Evolutionary conservation across 2,797 vertebrate species (phyloP), one percentile per base, ranked within the genome.

Genomic region (Luscinia luscinia): DNA sequence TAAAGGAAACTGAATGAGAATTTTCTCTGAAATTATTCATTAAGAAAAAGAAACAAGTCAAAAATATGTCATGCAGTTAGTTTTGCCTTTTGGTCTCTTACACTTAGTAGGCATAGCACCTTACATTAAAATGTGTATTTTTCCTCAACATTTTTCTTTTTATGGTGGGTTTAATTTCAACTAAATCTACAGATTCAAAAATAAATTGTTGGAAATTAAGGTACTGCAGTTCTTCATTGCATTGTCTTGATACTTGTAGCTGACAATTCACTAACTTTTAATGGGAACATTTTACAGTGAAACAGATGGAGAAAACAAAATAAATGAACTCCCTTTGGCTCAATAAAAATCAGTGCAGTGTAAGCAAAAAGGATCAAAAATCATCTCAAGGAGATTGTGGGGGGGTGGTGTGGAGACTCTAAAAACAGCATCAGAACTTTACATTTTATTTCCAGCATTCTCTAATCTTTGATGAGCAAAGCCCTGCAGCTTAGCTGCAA

Each of bases 271-370:
- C 93, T 90, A 94, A 97, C 85, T 96, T 96, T 87, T 95, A 95
- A 96, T 94, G 93, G 95, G 95, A 96, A 94, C 84, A 92, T 94
- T 96, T 96, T 95, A 93, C 91, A 87, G 74, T 19, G 0, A 91
- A 97, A 95, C 96, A 96, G 94, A 96, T 94, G 94, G 96, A 95
- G 95, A 80, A 94, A 96, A 93, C 89, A 93, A 97, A 97, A 96
- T 94, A 96, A 96, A 96, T n/a, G 38, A 96, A 94, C 80, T 96
- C 94, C 80, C 93, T 95, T 87, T 87, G 93, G 94, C 96, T 95
- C 43, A 1, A 77, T 94, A 97, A 96, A 96, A 96, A 94, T 89
- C 91, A 82, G 74, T 72, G 91, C 94, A 84, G 93, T 89, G 83
- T 93, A 96, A 95, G 93, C 94, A 95, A 93, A 96, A 96, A 90